Base-by-base conservation (phyloP, 2,113 vertebrate genomes). In the Sus scrofa region DNA sequence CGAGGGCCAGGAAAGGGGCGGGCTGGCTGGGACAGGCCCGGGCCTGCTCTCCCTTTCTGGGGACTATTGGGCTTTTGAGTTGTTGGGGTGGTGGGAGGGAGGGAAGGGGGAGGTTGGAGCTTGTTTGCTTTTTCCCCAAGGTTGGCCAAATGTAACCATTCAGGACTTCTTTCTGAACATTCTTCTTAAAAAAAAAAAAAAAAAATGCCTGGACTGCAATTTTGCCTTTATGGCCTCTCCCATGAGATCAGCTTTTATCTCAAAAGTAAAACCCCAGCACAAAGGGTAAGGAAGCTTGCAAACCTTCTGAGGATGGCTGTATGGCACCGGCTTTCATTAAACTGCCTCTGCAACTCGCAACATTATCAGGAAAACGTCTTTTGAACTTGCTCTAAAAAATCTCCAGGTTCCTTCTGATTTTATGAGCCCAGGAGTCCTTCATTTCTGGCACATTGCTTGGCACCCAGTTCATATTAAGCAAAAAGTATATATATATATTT, bases 211-310 rank as follows among this genome's bases (percentile, higher is more conserved):
- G 90, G 39, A 78, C 71, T 88, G 89, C 89, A 91, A 18, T 94
- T 95, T 97, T 84, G 87, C 30, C 85, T 96, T 96, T 78, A 83
- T 88, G 89, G 62, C 9, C 39, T 82, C 52, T 97, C 96, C 37
- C 9, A 16, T 10, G 65, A 74, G 86, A 75, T 60, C 85, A 39
- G 58, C 44, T 44, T 84, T 94, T 62, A 63, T 58, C 89, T 95
- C 86, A 94, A 94, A 96, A 82, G 62, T 75, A 75, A 96, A 98
- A 97, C 65, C 77, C 13, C 37, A 87, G 56, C 88, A 94, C 94
- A 94, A 95, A 97, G 77, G 67, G 63, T 54, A 89, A 74, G 81
- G 70, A 81, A 83, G 89, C 56, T 60, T 30, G 50, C 37, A 77
- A 62, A 81, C 39, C 65, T 96, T 89, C 26, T 20, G 62, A 89